A percentile compares a stretch with the other conserved stretches of the same genome.
Evolutionary conservation across 1,140 invertebrate genomes (phyloP).

Genomic region (Temnothorax curvispinosus): DNA sequence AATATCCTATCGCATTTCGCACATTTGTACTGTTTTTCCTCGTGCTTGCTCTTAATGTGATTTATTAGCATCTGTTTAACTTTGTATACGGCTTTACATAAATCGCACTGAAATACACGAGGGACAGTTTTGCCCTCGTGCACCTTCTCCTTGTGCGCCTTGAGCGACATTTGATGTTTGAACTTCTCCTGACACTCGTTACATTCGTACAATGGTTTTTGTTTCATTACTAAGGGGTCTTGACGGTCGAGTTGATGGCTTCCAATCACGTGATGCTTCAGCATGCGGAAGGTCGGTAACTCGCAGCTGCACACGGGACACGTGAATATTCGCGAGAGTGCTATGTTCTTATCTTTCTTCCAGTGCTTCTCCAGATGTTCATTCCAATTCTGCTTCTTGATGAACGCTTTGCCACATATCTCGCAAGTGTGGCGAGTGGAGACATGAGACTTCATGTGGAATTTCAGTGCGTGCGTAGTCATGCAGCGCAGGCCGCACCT

Average conservation of each 20-base stretch:
- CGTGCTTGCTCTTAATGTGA: constrained; percentile 73
- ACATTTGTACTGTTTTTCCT: constrained; percentile 72
- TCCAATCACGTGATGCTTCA: constrained; percentile 71
- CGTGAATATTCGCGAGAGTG: constrained; percentile 64
- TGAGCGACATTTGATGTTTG: constrained; percentile 76
- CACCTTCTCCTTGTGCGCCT: constrained; percentile 71
- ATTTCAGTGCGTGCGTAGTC: constrained; percentile 69
- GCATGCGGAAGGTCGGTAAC: constrained; percentile 71
- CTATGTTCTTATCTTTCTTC: constrained; percentile 71
- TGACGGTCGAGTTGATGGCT: constrained; percentile 65
- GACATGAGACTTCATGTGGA: constrained; percentile 72
- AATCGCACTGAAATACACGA: constrained; percentile 68
- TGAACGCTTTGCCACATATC: constrained; percentile 71
- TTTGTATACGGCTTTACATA: constrained; percentile 64
- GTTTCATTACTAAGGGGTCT: constrained; percentile 69
- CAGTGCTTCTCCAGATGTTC: constrained; percentile 76
- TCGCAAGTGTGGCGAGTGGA: constrained; percentile 67
- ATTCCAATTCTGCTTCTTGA: constrained; percentile 74
- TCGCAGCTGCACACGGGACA: constrained; percentile 65
- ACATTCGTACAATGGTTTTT: constrained; percentile 72
- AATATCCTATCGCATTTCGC: constrained; percentile 70
- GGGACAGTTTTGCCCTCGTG: constrained; percentile 68
- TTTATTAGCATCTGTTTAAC: constrained; percentile 70
- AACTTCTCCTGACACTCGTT: constrained; percentile 72
- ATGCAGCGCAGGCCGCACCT: constrained; percentile 68